A percentile compares a stretch with the other conserved stretches of the same genome.
phyloP scores from a whole-genome alignment of 2,113 vertebrate species.

The Alectura lathami region DNA sequence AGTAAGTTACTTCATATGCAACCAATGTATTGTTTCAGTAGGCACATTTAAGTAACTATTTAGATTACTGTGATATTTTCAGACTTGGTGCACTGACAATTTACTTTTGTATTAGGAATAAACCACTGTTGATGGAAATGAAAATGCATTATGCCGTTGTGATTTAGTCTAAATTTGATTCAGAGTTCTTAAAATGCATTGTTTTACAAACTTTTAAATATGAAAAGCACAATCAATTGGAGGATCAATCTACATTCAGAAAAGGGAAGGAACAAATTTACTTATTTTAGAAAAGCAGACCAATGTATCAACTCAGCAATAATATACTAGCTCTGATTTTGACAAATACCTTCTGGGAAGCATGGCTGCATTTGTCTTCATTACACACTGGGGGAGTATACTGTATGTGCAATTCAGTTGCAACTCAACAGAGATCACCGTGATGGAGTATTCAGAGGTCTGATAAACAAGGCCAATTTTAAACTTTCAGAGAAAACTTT shows the following conservation, averaged over 20 bases:
- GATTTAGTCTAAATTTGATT: not conserved
- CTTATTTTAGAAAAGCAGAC: not conserved
- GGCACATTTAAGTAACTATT: not conserved
- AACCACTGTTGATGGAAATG: not conserved
- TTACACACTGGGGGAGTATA: not conserved
- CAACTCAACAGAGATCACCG: not conserved
- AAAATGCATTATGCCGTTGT: not conserved
- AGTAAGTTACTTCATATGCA: not conserved
- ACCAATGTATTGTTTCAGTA: not conserved
- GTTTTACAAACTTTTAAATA: not conserved
- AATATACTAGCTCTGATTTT: not conserved
- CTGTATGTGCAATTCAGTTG: not conserved
- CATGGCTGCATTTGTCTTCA: not conserved
- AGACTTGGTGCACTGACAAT: not conserved
- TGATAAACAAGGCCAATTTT: not conserved
- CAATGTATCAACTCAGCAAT: not conserved
- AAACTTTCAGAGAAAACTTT: not conserved
- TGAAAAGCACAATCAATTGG: not conserved
- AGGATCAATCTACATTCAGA: not conserved
- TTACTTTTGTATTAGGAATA: not conserved
- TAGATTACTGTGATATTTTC: not conserved
- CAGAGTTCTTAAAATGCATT: not conserved
- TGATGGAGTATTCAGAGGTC: not conserved
- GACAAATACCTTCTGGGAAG: not conserved
- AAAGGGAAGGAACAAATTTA: not conserved